A percentile compares a stretch with the other conserved stretches of the same genome.
These are phyloP conservation scores for Hirtodrosophila histrioides DNA, from an alignment of 2,888 invertebrate species.

Conservation along the genomic window DNA sequence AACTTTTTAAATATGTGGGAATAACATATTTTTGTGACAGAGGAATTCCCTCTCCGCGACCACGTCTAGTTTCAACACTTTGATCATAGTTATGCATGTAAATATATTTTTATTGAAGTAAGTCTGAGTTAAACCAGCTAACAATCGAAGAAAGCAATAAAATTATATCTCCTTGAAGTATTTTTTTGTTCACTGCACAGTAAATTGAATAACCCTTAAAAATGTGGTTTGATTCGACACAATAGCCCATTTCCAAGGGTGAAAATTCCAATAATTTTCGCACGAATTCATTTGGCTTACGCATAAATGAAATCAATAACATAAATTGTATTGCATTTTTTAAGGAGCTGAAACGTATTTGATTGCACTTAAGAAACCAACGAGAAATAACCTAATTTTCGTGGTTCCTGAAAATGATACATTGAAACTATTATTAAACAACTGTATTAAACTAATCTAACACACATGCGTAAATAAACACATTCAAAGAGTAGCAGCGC, in stretches of 20 bases:
- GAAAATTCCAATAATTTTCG: slow-evolving; percentile 61
- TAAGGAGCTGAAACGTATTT: not conserved
- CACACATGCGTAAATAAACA: too few species aligned
- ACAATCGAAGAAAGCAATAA: slow-evolving; percentile 28
- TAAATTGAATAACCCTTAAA: slow-evolving; percentile 56
- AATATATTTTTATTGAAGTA: slow-evolving; percentile 3
- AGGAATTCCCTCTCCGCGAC: too few species aligned
- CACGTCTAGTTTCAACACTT: not conserved
- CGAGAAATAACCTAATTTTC: not conserved
- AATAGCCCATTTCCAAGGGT: slow-evolving; percentile 23
- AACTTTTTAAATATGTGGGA: too few species aligned
- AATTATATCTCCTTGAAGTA: slow-evolving; percentile 17
- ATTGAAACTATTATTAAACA: too few species aligned
- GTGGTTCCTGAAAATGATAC: not conserved
- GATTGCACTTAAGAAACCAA: slow-evolving; percentile 1
- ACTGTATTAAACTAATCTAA: too few species aligned
- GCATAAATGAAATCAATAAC: slow-evolving; percentile 46
- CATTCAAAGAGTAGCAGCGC: too few species aligned
- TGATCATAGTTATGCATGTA: not conserved
- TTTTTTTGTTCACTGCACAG: slow-evolving; percentile 29
- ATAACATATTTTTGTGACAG: too few species aligned
- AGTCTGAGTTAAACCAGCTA: slow-evolving; percentile 1
- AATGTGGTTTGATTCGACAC: slow-evolving; percentile 23
- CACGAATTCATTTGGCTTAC: slow-evolving; percentile 53
- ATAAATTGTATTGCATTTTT: slow-evolving; percentile 30